Base-by-base conservation (phyloP, 2,888 invertebrate species). In the Strigamia maritima region DNA sequence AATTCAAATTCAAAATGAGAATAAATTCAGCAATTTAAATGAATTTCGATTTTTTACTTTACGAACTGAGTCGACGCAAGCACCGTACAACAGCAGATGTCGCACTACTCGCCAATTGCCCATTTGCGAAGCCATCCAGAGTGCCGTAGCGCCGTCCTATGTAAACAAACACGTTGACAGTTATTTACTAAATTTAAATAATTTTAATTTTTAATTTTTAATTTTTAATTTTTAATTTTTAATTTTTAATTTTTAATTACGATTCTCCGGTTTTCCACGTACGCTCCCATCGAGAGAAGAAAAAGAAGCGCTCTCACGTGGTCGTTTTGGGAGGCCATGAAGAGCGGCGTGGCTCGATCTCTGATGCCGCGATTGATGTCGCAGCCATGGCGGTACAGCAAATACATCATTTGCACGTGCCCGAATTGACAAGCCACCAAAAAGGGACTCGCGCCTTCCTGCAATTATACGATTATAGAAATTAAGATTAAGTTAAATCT, bases 41-140 rank as follows among this genome's bases (percentile, higher is more conserved):
- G n/a, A n/a, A n/a, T n/a, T 31, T 31, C 6, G 31, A 31, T 31
- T 31, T 31, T 31, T 87, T 86, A 93, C 95, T 88, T 94, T 92
- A 86, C 95, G 88, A 31, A 92, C 89, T 2, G 91, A 89, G 88
- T 96, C 95, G 28, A 94, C 92, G 83, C 89, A 87, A 49, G 94
- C 94, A 74, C 94, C 94, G 82, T 90, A 90, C 84, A 90, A 90
- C 81, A 96, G 88, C 83, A 97, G 88, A 84, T 91, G 89, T 81
- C 92, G 89, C 80, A 92, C 95, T 75, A 93, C 92, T 84, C 90
- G 91, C 85, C 92, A 91, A 88, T 95, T 95, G 0, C 96, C 97
- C 94, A 96, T 95, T 90, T 97, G 97, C 82, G 95, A 91, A 54
- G 95, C 93, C 84, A 97, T 97, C 96, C 96, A 97, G 82, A 97